Evolutionary conservation across 2,888 invertebrate species (phyloP), one percentile per base, ranked within the genome.

Genomic region (Lycaena phlaeas): DNA sequence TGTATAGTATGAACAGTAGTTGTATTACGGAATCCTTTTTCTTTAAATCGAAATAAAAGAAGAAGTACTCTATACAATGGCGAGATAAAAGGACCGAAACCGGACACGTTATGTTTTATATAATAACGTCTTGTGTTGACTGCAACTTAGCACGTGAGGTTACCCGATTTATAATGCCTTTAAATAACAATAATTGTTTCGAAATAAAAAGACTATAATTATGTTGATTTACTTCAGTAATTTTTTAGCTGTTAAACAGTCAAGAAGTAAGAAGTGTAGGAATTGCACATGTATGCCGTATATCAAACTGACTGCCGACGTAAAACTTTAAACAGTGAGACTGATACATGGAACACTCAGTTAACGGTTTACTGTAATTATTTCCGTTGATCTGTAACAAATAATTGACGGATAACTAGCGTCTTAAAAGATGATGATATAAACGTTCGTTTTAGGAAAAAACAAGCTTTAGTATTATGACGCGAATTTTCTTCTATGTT

Each of bases 341-440:
- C 34, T 34, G n/a, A n/a, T n/a, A n/a, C n/a, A 34, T 18, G 22
- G 34, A 34, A 31, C 7, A 14, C 17, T 34, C 18, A 18, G 22
- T 9, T 34, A 34, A 34, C 34, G 22, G 34, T 34, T 34, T 22
- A 34, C 34, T 12, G 34, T 34, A 34, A 34, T 34, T 34, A 17
- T 34, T 34, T 34, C 34, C 34, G 34, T 34, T 34, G 34, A 34
- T 34, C 34, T 34, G 34, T 34, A 18, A 34, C 22, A 34, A 34
- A 18, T 34, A 34, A 34, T 18, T 34, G 34, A 34, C 22, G 34
- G 22, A 18, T 12, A 22, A 10, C 18, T 22, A 9, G 17, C 22
- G 9, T 34, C 11, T 18, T 34, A 18, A 34, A 12, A 12, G 22
- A 22, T 34, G 34, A 18, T 22, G 34, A 34, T 34, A 22, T 17